Conservation (phyloP, 2,888 invertebrate species). For the Thymelicus sylvestris region DNA sequence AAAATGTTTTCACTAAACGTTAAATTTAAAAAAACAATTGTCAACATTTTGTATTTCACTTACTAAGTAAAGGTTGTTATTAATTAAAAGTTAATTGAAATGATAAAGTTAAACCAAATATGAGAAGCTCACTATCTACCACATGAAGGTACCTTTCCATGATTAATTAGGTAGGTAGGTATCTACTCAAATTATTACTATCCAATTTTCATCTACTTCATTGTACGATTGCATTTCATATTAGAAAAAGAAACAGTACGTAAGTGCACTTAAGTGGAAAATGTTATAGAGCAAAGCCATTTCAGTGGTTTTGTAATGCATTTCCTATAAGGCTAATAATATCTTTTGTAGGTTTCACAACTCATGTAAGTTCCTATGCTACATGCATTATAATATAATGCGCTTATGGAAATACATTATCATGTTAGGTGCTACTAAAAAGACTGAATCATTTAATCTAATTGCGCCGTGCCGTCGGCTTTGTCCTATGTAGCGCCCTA, state of each 20-base stretch:
- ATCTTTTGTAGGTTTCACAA: not conserved
- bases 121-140: too few species aligned
- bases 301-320: not conserved
- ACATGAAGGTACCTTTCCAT: too few species aligned
- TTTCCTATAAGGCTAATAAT: not conserved
- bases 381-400: not conserved
- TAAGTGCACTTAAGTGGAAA: not conserved
- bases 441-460: not conserved
- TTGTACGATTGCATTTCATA: not conserved
- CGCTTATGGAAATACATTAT: not conserved
- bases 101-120: too few species aligned
- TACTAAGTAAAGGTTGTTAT: too few species aligned
- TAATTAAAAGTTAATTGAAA: too few species aligned
- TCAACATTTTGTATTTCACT: too few species aligned
- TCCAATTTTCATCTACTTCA: not conserved
- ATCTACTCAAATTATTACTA: not conserved
- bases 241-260: not conserved
- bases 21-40: too few species aligned
- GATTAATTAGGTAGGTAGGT: too few species aligned
- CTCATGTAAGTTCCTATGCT: too few species aligned
- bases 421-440: not conserved
- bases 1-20: too few species aligned
- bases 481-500: slow-evolving; percentile 3
- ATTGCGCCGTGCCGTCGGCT: slow-evolving; percentile 10
- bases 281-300: not conserved